Evolutionary conservation across 1,140 invertebrate species (phyloP), one percentile per base, ranked within the genome.

Genomic region (Acyrthosiphon pisum): DNA sequence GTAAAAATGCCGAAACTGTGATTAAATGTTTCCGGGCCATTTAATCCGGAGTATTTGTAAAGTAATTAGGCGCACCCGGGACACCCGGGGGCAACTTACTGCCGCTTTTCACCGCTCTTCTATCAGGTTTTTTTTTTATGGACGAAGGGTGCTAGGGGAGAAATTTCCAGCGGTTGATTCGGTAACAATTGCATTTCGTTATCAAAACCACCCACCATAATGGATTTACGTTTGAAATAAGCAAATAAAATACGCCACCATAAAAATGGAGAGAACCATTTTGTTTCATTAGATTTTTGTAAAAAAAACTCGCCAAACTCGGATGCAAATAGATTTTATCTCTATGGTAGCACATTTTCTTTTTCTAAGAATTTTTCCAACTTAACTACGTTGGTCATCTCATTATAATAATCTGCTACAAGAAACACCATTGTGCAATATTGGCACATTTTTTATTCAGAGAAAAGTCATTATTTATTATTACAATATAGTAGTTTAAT

Each of bases 1-100:
- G 91, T 86, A 86, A 93, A 93, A 93, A 93, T 50, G 91, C 91
- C 91, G 91, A 93, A 93, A 93, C 91, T 53, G 91, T 86, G 91
- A 93, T 93, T 93, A 93, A 93, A 93, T 93, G 91, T 93, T 93
- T 93, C 91, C 48, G 76, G 91, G 26, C 91, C 91, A 93, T 93
- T 93, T 53, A 86, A 93, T 93, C 48, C 81, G 81, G n/a, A 93
- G 81, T 93, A 93, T 93, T 93, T 56, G 91, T 56, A 93, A 93
- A 93, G 91, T 93, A 93, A 93, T 93, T 93, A 93, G 91, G 91
- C 76, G 53, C 91, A 90, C 89, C 87, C 87, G 90, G 90, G 60
- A 91, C 90, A 90, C 37, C 76, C 76, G 30, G 91, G n/a, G 44
- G 41, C 91, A 46, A 83, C 91, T 89, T 37, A 41, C 35, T 53